Evolutionary conservation across 35 echinoderm and acorn worm genomes (phyloP).

Genomic region (Eucidaris tribuloides): DNA sequence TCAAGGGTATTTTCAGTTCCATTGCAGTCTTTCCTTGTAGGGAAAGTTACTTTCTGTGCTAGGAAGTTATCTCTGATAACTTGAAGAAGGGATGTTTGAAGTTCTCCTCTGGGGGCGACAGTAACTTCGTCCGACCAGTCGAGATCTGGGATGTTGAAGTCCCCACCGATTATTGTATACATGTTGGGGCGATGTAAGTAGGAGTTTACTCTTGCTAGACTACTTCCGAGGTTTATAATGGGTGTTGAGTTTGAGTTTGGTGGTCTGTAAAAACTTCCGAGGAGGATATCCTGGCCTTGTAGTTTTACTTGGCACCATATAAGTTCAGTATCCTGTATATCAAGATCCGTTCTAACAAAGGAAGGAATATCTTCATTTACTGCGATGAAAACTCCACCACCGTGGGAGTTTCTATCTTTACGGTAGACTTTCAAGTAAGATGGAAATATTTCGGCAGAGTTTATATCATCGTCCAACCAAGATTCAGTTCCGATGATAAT

Average conservation of each 20-base stretch:
- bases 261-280: constrained; percentile 19
- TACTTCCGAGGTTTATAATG: neutral
- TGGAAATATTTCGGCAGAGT: neutral
- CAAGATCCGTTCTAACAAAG: neutral
- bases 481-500: constrained; percentile 37
- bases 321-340: neutral
- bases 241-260: neutral
- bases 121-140: too few species aligned
- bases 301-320: neutral
- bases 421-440: neutral
- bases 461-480: neutral
- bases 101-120: too few species aligned
- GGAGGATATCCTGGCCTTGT: neutral
- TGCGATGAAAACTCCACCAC: constrained; percentile 21
- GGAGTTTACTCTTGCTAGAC: too few species aligned
- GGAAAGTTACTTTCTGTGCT: too few species aligned
- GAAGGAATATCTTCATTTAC: constrained; percentile 17
- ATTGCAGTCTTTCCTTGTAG: too few species aligned
- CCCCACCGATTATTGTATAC: too few species aligned
- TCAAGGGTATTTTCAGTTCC: too few species aligned
- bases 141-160: too few species aligned
- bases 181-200: too few species aligned
- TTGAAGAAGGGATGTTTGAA: too few species aligned
- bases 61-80: too few species aligned
- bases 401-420: constrained; percentile 18